Percentiles rank a stretch among this genome's conserved stretches.
These are phyloP conservation scores for Zingel zingel DNA, from an alignment of 2,113 vertebrate species.

Conservation along the genomic window DNA sequence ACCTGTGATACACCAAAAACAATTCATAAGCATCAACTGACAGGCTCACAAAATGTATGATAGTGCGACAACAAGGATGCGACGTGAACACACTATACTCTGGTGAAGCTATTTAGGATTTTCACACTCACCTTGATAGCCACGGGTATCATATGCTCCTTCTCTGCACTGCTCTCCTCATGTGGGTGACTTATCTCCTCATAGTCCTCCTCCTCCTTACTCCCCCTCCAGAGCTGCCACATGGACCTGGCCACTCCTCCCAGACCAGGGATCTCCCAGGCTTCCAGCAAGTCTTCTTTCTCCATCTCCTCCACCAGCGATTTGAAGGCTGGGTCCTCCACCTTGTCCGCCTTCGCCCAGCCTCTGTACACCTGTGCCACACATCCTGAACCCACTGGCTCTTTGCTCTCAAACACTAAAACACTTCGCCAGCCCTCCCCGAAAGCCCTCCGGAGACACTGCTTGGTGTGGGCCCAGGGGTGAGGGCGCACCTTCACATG, in stretches of 20 bases:
- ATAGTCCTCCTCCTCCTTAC: slow-evolving; percentile 53
- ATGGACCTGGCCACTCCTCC: slow-evolving; percentile 73
- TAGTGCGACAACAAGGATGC: not conserved
- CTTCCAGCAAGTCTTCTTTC: slow-evolving; percentile 80
- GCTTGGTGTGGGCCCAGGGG: slow-evolving; percentile 90
- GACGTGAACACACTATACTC: not conserved
- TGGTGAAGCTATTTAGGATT: not conserved
- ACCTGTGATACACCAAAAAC: slow-evolving; percentile 82
- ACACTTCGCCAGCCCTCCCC: slow-evolving; percentile 88
- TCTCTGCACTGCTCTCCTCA: slow-evolving; percentile 41
- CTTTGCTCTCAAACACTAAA: slow-evolving; percentile 87
- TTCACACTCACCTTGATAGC: slow-evolving; percentile 92
- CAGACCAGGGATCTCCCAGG: slow-evolving; percentile 86
- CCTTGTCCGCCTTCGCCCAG: slow-evolving; percentile 80
- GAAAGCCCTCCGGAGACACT: slow-evolving; percentile 87
- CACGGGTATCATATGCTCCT: slow-evolving; percentile 86
- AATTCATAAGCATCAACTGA: not conserved
- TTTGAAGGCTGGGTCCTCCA: slow-evolving; percentile 78
- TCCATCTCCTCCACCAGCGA: slow-evolving; percentile 65
- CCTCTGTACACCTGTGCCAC: slow-evolving; percentile 96
- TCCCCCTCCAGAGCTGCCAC: slow-evolving; percentile 68
- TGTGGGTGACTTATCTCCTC: slow-evolving; percentile 41
- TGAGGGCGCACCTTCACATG: slow-evolving; percentile 91
- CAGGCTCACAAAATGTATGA: not conserved
- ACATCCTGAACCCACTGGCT: slow-evolving; percentile 93